Evolutionary conservation across 2,888 invertebrate genomes (phyloP).

Genomic region (Clanis bilineata): DNA sequence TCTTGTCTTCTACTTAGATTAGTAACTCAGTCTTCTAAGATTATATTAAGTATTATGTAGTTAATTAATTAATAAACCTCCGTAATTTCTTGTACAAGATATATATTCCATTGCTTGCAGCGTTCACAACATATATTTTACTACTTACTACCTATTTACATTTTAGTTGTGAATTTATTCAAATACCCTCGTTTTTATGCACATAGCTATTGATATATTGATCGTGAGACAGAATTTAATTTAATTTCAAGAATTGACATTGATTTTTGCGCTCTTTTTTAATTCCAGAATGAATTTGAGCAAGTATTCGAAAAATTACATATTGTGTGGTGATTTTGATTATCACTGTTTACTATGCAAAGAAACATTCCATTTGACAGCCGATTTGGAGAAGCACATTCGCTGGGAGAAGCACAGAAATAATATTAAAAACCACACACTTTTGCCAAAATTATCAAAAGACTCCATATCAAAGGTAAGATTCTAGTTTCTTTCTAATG

Average conservation of each 20-base stretch:
- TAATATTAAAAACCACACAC: constrained; percentile 37
- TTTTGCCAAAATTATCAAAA: constrained; percentile 43
- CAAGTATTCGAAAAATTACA: constrained; percentile 54
- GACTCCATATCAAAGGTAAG: constrained; percentile 55
- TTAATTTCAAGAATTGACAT: too few relatives aligned
- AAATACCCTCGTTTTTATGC: not conserved
- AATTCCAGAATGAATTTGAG: constrained; percentile 2
- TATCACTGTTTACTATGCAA: constrained; percentile 55
- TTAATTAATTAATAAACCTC: too few relatives aligned
- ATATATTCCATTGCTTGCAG: too few relatives aligned
- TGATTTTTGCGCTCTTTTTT: too few relatives aligned
- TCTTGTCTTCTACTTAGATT: too few relatives aligned
- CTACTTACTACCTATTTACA: too few relatives aligned
- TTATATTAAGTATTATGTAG: too few relatives aligned
- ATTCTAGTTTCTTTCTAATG: too few relatives aligned
- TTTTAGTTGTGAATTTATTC: not conserved
- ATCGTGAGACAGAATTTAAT: too few relatives aligned
- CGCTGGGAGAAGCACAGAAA: constrained; percentile 57
- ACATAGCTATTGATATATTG: not conserved
- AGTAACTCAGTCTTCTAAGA: too few relatives aligned
- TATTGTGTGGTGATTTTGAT: constrained; percentile 54
- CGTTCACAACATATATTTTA: too few relatives aligned
- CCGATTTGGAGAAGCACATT: constrained; percentile 53
- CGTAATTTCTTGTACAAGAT: too few relatives aligned
- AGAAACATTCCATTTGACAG: constrained; percentile 40